A percentile compares a stretch with the other conserved stretches of the same genome.
phyloP scores from a whole-genome alignment of 2,113 vertebrate species.

The Hydrochoerus hydrochaeris region DNA sequence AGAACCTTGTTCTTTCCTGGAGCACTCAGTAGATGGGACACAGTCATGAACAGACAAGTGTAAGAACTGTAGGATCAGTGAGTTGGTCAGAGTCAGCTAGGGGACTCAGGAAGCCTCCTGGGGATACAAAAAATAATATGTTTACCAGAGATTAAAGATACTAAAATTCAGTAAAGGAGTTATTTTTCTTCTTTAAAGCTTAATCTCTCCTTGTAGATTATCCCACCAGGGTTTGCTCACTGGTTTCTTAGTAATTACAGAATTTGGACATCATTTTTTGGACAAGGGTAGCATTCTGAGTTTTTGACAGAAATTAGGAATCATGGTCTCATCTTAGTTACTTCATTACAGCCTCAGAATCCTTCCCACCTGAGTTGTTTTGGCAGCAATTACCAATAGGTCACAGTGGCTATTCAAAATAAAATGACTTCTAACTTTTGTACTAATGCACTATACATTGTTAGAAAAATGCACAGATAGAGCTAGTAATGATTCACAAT shows the following conservation, averaged over 20 bases:
- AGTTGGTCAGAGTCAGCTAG: not conserved
- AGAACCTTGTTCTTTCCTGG: not conserved
- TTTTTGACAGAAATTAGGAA: not conserved
- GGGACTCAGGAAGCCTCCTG: not conserved
- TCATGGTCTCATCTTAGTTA: not conserved
- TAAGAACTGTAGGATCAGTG: too few relatives aligned
- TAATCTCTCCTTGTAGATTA: not conserved
- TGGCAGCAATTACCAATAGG: not conserved
- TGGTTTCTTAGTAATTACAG: not conserved
- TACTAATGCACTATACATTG: not conserved
- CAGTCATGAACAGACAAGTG: too few relatives aligned
- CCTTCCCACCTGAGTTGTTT: not conserved
- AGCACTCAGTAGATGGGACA: not conserved
- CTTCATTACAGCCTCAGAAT: not conserved
- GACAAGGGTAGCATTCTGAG: not conserved
- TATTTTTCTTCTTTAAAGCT: not conserved
- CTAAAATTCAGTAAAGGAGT: not conserved
- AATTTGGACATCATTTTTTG: not conserved
- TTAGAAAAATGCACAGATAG: not conserved
- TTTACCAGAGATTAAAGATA: not conserved
- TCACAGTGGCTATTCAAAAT: not conserved
- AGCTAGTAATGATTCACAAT: not conserved
- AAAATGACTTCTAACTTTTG: not conserved
- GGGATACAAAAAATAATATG: not conserved
- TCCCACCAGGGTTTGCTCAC: not conserved